These are phyloP conservation scores for Girardinus metallicus DNA, from an alignment of 2,797 vertebrate genomes.

Conservation along the genomic window DNA sequence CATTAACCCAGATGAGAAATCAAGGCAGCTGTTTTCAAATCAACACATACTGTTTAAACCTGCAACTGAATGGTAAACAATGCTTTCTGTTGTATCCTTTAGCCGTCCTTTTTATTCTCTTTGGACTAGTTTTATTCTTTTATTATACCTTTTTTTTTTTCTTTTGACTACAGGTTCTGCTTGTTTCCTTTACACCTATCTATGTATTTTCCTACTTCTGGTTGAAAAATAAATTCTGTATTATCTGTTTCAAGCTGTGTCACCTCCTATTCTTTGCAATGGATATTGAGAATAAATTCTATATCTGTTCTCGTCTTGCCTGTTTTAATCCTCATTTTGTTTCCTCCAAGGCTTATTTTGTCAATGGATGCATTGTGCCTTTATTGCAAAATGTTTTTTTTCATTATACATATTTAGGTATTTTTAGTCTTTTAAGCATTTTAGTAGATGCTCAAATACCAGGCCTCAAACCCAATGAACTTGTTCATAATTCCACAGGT, in stretches of 20 bases:
- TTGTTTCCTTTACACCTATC: slow-evolving; percentile 92
- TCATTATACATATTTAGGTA: not conserved
- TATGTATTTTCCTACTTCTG: slow-evolving; percentile 99
- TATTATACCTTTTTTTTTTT: slow-evolving; percentile 79
- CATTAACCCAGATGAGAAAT: slow-evolving; percentile 82
- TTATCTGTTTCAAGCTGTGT: slow-evolving; percentile 94
- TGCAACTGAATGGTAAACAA: slow-evolving; percentile 93
- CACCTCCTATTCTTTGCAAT: slow-evolving; percentile 84
- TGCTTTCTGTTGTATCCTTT: slow-evolving; percentile 91
- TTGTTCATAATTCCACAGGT: not conserved
- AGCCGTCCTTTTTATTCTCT: slow-evolving; percentile 91
- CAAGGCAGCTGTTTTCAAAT: slow-evolving; percentile 94
- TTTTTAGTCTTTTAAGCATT: not conserved
- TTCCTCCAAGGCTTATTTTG: not conserved
- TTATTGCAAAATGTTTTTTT: not conserved
- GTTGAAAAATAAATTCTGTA: slow-evolving; percentile 98
- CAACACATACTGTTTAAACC: slow-evolving; percentile 86
- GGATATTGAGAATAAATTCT: slow-evolving; percentile 74
- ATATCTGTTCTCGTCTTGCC: slow-evolving; percentile 63
- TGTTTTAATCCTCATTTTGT: slow-evolving; percentile 30
- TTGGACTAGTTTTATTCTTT: slow-evolving; percentile 85
- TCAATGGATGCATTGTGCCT: not conserved
- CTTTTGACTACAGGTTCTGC: slow-evolving; percentile 93
- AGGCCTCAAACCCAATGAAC: not conserved
- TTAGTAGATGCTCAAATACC: not conserved